phyloP scores from a whole-genome alignment of 2,797 vertebrate species.

The Borostomias antarcticus region DNA sequence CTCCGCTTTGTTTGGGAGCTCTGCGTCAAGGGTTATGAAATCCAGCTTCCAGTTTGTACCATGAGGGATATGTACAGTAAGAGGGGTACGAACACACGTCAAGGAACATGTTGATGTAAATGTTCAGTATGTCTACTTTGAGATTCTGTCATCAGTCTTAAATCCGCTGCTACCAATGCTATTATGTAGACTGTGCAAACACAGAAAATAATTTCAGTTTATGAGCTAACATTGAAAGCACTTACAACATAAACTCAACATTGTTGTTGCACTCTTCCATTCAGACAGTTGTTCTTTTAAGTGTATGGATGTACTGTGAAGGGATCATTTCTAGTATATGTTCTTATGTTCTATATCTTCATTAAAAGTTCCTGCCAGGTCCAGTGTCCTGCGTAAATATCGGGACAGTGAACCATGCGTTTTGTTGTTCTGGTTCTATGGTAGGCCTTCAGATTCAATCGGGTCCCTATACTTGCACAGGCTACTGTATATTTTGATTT shows the following conservation, averaged over 20 bases:
- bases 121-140: no score
- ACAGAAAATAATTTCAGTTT: not conserved
- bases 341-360: no score
- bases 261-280: not conserved
- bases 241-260: not conserved
- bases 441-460: no score
- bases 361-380: no score
- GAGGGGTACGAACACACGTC: not conserved
- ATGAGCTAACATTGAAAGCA: not conserved
- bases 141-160: not conserved
- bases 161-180: conserved; percentile 5
- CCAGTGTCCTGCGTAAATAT: no score
- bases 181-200: not conserved
- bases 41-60: not conserved
- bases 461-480: no score
- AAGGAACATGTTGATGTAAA: no score
- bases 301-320: not conserved
- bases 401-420: no score
- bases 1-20: conserved; percentile 8
- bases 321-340: not conserved
- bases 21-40: not conserved
- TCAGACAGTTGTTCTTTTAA: not conserved
- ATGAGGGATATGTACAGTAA: not conserved
- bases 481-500: no score
- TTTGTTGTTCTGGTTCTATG: no score